These are phyloP conservation scores for Pogonomyrmex barbatus DNA, from an alignment of 1,140 invertebrate species.

Conservation along the genomic window DNA sequence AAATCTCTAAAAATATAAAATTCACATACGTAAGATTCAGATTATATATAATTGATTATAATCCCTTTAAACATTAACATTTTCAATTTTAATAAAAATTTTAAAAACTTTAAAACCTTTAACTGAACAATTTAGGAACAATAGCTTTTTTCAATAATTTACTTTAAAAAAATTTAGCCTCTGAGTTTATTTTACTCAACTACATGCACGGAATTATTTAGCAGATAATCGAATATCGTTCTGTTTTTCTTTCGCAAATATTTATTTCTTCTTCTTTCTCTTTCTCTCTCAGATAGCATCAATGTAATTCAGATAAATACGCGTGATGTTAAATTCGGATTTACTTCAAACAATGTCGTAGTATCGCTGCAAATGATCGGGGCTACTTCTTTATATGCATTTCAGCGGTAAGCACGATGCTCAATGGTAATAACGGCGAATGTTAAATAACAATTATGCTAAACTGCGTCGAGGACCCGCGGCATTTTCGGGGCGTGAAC, in stretches of 20 bases:
- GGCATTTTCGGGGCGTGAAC: conserved; percentile 49
- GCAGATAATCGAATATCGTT: not conserved
- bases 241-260: no score
- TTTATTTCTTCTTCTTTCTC: not conserved
- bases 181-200: not conserved
- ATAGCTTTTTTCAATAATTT: not conserved
- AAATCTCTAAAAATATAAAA: conserved; percentile 9
- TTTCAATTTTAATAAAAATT: not conserved
- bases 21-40: conserved; percentile 1
- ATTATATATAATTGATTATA: not conserved
- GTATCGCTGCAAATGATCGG: conserved; percentile 30
- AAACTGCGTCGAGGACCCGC: conserved; percentile 53
- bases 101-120: not conserved
- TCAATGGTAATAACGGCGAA: conserved; percentile 15
- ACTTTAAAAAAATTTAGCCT: conserved; percentile 3
- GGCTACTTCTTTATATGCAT: conserved; percentile 46
- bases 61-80: not conserved
- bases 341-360: conserved; percentile 15
- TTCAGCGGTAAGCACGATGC: not conserved
- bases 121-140: not conserved
- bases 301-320: not conserved
- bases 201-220: not conserved
- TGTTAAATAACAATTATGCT: conserved; percentile 76
- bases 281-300: no score
- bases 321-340: conserved; percentile 34